Evolutionary conservation across 53 echinoderm and acorn worm species (phyloP).

Genomic region (Crossaster papposus): DNA sequence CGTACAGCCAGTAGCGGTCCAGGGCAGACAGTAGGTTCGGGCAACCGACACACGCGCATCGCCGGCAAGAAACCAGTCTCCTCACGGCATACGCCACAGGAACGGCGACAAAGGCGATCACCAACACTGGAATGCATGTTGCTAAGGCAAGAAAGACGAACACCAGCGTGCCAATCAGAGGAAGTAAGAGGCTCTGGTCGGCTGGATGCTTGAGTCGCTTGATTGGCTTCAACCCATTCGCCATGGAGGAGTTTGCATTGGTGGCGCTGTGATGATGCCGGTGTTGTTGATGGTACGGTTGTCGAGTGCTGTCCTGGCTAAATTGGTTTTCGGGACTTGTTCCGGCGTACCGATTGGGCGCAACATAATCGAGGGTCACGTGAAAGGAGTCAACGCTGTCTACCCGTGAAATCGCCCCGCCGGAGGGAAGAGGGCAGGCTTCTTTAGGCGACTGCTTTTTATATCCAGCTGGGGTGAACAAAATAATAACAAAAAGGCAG

Average conservation of each 20-base stretch:
- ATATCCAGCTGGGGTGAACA: not conserved
- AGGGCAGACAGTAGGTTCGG: constrained; percentile 54
- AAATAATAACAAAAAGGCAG: not conserved
- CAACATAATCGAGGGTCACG: constrained; percentile 46
- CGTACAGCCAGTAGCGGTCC: constrained; percentile 63
- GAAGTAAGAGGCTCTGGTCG: constrained; percentile 58
- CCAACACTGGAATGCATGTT: constrained; percentile 51
- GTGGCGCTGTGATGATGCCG: not conserved
- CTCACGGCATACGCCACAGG: constrained; percentile 40
- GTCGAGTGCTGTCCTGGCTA: not conserved
- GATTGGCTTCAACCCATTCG: constrained; percentile 49
- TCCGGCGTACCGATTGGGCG: not conserved
- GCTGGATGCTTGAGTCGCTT: constrained; percentile 68
- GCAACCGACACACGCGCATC: constrained; percentile 49
- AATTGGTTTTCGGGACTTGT: not conserved
- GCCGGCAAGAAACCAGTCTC: constrained; percentile 51
- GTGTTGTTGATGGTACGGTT: not conserved
- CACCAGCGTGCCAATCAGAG: constrained; percentile 52
- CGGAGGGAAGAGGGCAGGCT: not conserved
- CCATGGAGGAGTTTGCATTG: constrained; percentile 10
- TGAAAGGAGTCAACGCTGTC: constrained; percentile 42
- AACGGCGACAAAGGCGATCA: constrained; percentile 27
- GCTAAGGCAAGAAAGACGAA: constrained; percentile 56
- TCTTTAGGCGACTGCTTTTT: constrained; percentile 33
- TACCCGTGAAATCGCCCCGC: not conserved